Evolutionary conservation across 2,113 vertebrate species (phyloP).

Genomic region (Sylvia atricapilla): DNA sequence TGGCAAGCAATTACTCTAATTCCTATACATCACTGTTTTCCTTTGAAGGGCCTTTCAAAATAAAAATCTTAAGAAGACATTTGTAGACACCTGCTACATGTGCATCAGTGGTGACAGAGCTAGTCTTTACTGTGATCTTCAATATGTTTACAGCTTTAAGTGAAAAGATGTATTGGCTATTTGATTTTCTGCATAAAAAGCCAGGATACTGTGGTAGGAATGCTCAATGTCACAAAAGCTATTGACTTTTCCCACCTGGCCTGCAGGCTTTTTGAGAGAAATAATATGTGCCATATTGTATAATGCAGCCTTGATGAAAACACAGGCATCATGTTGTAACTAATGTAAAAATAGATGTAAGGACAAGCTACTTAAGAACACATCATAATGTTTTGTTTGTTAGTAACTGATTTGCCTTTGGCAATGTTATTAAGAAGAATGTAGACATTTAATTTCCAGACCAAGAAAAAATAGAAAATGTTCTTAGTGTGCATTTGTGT

Average conservation of each 20-base stretch:
- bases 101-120: background rate
- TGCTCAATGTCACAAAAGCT: conserved; percentile 48
- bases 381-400: conserved; percentile 58
- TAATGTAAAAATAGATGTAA: conserved; percentile 40
- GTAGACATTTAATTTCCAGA: conserved; percentile 37
- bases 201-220: conserved; percentile 48
- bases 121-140: conserved; percentile 21
- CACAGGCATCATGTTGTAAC: background rate
- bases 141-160: conserved; percentile 44
- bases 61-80: conserved; percentile 34
- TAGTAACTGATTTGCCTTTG: conserved; percentile 58
- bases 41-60: conserved; percentile 38
- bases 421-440: conserved; percentile 58
- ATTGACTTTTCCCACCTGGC: conserved; percentile 66
- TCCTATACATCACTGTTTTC: background rate
- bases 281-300: conserved; percentile 55
- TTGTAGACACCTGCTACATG: conserved; percentile 41
- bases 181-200: conserved; percentile 44
- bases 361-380: conserved; percentile 60
- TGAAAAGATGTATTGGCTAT: conserved; percentile 35
- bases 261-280: conserved; percentile 58
- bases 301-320: conserved; percentile 65
- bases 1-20: conserved; percentile 1
- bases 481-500: conserved; percentile 41
- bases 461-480: conserved; percentile 54